Conservation (phyloP, 2,797 vertebrate species). For the Diplodus puntazzo region DNA sequence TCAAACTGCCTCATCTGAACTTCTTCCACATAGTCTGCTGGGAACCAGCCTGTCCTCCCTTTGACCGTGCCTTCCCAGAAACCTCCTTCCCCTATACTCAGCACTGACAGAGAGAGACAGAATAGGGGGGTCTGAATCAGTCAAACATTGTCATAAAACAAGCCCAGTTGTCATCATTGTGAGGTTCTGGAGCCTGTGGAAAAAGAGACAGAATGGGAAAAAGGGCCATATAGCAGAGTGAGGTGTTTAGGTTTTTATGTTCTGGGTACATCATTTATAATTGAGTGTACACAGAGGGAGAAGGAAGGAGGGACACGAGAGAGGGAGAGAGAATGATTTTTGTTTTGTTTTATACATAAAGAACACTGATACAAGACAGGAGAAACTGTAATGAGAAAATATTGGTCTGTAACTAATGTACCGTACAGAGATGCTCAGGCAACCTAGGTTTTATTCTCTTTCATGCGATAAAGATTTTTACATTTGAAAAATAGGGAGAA, state of each 20-base stretch:
- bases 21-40: slow-evolving; percentile 96
- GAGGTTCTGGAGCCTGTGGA: slow-evolving; percentile 27
- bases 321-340: background rate
- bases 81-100: slow-evolving; percentile 96
- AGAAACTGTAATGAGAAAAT: slow-evolving; percentile 24
- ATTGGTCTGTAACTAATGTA: slow-evolving; percentile 31
- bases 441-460: slow-evolving; percentile 22
- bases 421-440: background rate
- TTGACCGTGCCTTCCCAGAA: slow-evolving; percentile 98
- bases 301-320: slow-evolving; percentile 1
- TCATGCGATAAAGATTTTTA: slow-evolving; percentile 15
- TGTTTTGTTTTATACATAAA: slow-evolving; percentile 28
- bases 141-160: slow-evolving; percentile 48
- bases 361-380: slow-evolving; percentile 3
- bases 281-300: slow-evolving; percentile 5
- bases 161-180: slow-evolving; percentile 7
- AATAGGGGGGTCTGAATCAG: slow-evolving; percentile 24
- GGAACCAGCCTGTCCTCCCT: slow-evolving; percentile 97
- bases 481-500: slow-evolving; percentile 10
- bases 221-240: slow-evolving; percentile 23
- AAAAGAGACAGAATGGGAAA: slow-evolving; percentile 52
- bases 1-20: slow-evolving; percentile 98
- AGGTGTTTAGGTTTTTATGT: slow-evolving; percentile 38
- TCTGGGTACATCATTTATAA: slow-evolving; percentile 39
- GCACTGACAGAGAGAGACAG: slow-evolving; percentile 83